Base-by-base conservation (phyloP, 1,140 invertebrate species). In the Oedothorax gibbosus region DNA sequence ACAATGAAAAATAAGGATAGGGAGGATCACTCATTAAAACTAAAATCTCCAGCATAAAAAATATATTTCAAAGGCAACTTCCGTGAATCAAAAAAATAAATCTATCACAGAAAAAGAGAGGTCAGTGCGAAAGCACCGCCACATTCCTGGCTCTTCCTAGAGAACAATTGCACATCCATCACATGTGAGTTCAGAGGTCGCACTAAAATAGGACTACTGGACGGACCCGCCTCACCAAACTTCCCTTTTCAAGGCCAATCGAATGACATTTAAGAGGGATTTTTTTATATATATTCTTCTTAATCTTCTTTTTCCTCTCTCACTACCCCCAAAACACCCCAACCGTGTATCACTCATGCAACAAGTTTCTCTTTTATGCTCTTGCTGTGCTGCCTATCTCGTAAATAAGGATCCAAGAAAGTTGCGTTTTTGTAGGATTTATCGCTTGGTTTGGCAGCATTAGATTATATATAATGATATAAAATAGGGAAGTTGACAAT, bases 351-450 rank as follows among this genome's bases (percentile, higher is more conserved):
- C 68, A 71, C 18, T 71, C 68, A 71, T 71, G 68, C 68, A 71
- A 71, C 68, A 71, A 71, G 68, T 71, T 71, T 71, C 49, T 71
- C 50, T 71, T 71, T 71, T 60, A n/a, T 18, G 15, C 53, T 71
- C 18, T 50, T 9, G 8, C 68, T n/a, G 35, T 18, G 35, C 66
- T 53, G 49, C 49, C 7, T n/a, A 50, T 15, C 50, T 71, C 14
- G 49, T 71, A 71, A 71, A 51, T 51, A 51, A n/a, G 50, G 15
- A n/a, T 14, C 2, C 14, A 2, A 15, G 68, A 35, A 35, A 51
- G 49, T 71, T 50, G 12, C 68, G 14, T 5, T 53, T 7, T 11
- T 20, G 5, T 9, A 4, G 53, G n/a, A n/a, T 15, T 71, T 53
- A 71, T 50, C 68, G 49, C 14, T 3, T 15, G 9, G 15, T 71